Evolutionary conservation across 2,797 vertebrate genomes (phyloP), one percentile per base, ranked within the genome.

Genomic region (Aselliscus stoliczkanus): DNA sequence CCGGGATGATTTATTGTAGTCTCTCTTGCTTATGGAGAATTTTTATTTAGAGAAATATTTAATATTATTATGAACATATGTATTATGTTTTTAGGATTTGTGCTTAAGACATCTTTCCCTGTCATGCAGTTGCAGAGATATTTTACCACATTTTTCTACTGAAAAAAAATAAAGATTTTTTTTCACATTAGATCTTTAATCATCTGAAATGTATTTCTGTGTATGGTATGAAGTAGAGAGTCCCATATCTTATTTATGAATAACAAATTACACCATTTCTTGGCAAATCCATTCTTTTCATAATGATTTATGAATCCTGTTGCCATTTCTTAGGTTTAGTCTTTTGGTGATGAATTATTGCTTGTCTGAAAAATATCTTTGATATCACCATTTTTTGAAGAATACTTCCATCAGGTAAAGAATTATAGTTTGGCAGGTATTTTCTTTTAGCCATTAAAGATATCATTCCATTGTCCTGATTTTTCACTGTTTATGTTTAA

Each of bases 181-280:
- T 97, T 93, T 62, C 17, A 76, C 8, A 67, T 58, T 23, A 85
- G 18, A 15, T 67, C 13, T 93, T 96, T 79, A 92, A 77, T 73
- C 29, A 89, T 44, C 37, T 90, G n/a, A 82, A 82, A 88, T 77
- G 82, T 77, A 92, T 56, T 93, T 95, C 29, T 60, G 10, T 80
- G 17, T 56, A 34, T 34, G 34, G 6, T 60, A 29, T 83, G 12
- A 87, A 77, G 23, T 37, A 75, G 14, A 86, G 14, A 3, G 75
- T 20, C 15, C 31, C 29, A 75, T 82, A 96, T 95, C 93, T 95
- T 93, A 89, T 82, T 60, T 77, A n/a, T n/a, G 25, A 92, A 89
- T 82, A 80, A 50, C 14, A 89, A 96, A 76, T 79, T 75, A 44
- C 2, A 52, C 12, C 21, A 72, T 50, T 52, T 90, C 67, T 47